Evolutionary conservation across 1,140 invertebrate species (phyloP), one percentile per base, ranked within the genome.

Genomic region (Drosophila asahinai): DNA sequence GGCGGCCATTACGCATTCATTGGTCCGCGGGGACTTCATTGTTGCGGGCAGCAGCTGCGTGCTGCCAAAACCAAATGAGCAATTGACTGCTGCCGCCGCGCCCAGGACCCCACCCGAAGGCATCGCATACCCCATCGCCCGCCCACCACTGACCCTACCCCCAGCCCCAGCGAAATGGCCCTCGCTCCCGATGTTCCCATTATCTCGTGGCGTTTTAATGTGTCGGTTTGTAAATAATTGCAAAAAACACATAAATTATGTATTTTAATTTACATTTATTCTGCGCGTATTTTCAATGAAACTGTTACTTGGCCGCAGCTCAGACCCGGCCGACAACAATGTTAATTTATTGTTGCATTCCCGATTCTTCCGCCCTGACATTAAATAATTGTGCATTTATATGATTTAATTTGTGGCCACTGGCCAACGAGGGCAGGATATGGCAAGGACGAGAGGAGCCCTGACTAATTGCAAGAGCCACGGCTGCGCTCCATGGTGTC

Each of bases 201-300:
- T 90, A 90, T 90, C 86, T 86, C 67, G 77, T 72, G 55, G 72
- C 79, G 64, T 91, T 90, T 90, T 89, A 84, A 89, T 89, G 78
- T 90, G 86, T 90, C 86, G 86, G 74, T 90, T 91, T 91, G 83
- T 91, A 91, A 90, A 90, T 90, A 90, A 90, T 91, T 80, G 67
- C 86, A 80, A 82, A 78, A 82, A 80, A 78, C 76, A 74, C 86
- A 90, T 90, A 90, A 90, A 90, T 90, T 90, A 90, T 86, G 82
- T 67, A 91, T 90, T 90, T 90, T 90, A 91, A 90, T 90, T 90
- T 90, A 91, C 86, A 90, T 90, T 91, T 90, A 90, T 89, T 89
- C 58, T 77, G 67, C 71, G 70, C 86, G 72, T 70, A 66, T 77
- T 84, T 89, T 81, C 84, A 87, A 89, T 77, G 75, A 78, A 80